A percentile compares a stretch with the other conserved stretches of the same genome.
Conservation (phyloP, 2,797 vertebrate species). For the Spinus pinus region DNA sequence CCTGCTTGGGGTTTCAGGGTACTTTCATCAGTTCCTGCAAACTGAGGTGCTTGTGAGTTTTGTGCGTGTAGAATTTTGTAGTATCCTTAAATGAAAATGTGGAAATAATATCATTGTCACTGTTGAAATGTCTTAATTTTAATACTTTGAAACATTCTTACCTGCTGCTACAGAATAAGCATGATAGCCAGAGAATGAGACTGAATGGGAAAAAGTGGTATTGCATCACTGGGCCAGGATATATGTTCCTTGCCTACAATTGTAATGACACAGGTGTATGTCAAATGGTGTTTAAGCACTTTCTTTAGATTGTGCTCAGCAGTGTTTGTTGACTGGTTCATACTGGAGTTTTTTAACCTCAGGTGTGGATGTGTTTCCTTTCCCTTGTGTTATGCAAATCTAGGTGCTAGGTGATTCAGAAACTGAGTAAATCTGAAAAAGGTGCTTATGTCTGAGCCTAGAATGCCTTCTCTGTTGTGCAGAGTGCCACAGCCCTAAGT, state of each 20-base stretch:
- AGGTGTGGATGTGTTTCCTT: background rate
- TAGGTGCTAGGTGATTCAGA: background rate
- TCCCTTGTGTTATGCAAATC: background rate
- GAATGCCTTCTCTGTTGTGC: fast-evolving
- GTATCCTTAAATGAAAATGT: background rate
- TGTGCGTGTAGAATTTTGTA: background rate
- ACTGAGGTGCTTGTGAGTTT: background rate
- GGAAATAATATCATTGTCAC: background rate
- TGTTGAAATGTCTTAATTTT: background rate
- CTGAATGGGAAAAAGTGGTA: background rate
- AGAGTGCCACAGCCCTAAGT: background rate
- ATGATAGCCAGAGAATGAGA: background rate
- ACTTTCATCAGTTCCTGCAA: background rate
- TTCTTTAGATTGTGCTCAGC: background rate
- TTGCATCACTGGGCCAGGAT: background rate
- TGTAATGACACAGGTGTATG: background rate
- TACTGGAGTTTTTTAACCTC: background rate
- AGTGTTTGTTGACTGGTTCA: background rate
- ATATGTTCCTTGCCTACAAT: background rate
- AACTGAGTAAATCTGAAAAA: background rate
- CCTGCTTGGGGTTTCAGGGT: background rate
- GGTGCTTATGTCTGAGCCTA: background rate
- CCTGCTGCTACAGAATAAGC: background rate
- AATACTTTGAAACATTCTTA: background rate
- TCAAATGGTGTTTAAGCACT: background rate